phyloP scores from a whole-genome alignment of 2,797 vertebrate species.

The Agapornis canus region DNA sequence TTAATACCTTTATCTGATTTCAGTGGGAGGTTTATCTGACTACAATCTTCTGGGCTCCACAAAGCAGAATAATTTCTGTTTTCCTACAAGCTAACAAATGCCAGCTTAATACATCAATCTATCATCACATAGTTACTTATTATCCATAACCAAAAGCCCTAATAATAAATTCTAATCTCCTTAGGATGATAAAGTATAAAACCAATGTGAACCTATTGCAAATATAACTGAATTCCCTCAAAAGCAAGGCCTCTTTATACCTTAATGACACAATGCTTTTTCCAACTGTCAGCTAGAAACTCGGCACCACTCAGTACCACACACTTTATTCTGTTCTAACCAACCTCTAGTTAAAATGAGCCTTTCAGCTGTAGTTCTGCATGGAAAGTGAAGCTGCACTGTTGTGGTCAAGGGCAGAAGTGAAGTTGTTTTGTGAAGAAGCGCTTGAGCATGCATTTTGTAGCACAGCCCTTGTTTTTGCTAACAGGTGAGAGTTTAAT shows the following conservation, averaged over 20 bases:
- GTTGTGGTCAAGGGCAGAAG: not conserved
- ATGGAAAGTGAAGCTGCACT: not conserved
- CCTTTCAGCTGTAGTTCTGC: not conserved
- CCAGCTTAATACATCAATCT: conserved; percentile 17
- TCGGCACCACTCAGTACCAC: not conserved
- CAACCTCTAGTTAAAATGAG: conserved; percentile 15
- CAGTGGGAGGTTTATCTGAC: conserved; percentile 34
- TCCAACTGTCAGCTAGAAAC: not conserved
- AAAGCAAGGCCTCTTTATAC: not conserved
- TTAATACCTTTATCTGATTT: conserved; percentile 35
- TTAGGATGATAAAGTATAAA: conserved; percentile 29
- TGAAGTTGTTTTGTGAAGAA: not conserved
- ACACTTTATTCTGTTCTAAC: not conserved
- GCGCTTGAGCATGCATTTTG: not conserved
- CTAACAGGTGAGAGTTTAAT: not conserved
- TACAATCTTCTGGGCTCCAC: not conserved
- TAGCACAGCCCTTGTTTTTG: not conserved
- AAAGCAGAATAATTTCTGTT: conserved; percentile 35
- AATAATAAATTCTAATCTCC: conserved; percentile 26
- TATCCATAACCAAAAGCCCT: not conserved
- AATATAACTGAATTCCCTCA: conserved; percentile 33
- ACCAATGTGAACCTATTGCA: not conserved
- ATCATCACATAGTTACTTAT: not conserved
- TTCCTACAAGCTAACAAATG: conserved; percentile 39
- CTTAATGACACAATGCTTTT: not conserved